Evolutionary conservation across 64 coral and sea anemone species (phyloP).

Genomic region (Pocillopora verrucosa): DNA sequence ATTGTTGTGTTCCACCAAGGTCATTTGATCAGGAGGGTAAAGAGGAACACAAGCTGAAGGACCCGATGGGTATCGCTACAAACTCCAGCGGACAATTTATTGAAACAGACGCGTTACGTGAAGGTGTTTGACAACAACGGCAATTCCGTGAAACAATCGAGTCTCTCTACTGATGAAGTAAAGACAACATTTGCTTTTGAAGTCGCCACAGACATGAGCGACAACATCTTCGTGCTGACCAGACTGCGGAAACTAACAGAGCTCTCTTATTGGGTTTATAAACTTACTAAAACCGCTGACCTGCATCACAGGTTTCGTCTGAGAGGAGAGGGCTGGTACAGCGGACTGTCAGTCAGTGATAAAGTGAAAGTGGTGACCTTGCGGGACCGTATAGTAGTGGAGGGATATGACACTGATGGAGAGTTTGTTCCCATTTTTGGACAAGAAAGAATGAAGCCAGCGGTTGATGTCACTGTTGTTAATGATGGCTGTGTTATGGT

Average conservation of each 20-base stretch:
- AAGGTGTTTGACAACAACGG: background rate
- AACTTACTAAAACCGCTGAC: background rate
- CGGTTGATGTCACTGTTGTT: slow-evolving; percentile 6
- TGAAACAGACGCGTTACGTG: no score
- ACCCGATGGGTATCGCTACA: background rate
- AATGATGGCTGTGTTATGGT: slow-evolving; percentile 39
- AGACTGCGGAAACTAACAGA: background rate
- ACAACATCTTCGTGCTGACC: slow-evolving; percentile 1
- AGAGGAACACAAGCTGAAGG: background rate
- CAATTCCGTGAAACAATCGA: background rate
- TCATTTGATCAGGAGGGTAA: background rate
- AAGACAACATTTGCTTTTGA: background rate
- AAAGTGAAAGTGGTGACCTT: background rate
- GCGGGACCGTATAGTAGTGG: background rate
- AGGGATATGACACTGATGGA: background rate
- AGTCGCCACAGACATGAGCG: slow-evolving; percentile 22
- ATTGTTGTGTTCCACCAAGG: background rate
- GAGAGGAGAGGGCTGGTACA: background rate
- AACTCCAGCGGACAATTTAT: background rate
- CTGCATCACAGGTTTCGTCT: background rate
- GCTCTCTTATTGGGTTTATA: background rate
- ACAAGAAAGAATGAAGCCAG: background rate
- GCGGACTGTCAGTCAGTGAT: background rate
- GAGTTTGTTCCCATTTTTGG: slow-evolving; percentile 24
- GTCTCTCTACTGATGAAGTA: background rate